These are phyloP conservation scores for Montipora capitata DNA, from an alignment of 92 coral and sea anemone genomes.

Conservation along the genomic window DNA sequence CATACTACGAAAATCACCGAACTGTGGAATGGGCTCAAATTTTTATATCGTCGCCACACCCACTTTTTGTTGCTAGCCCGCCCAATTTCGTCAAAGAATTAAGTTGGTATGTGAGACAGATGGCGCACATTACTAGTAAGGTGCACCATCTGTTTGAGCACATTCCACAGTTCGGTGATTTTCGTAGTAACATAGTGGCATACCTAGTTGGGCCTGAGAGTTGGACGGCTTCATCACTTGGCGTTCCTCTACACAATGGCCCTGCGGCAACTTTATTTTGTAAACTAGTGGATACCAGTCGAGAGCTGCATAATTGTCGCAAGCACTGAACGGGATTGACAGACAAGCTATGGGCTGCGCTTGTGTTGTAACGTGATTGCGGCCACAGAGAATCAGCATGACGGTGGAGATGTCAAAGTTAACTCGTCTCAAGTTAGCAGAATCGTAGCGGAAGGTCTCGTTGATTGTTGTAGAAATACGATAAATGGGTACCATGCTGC, in stretches of 20 bases:
- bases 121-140: too few species aligned
- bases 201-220: slow-evolving; percentile 23
- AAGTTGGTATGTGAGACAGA: too few species aligned
- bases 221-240: neutral
- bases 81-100: too few species aligned
- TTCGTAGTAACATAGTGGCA: neutral
- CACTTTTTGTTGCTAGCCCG: too few species aligned
- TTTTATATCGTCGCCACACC: too few species aligned
- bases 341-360: slow-evolving; percentile 83
- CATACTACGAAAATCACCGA: too few species aligned
- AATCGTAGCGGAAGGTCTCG: slow-evolving; percentile 80
- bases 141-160: too few species aligned
- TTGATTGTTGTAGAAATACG: slow-evolving; percentile 78
- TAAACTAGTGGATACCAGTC: slow-evolving; percentile 82
- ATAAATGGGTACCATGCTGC: slow-evolving; percentile 63
- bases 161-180: too few species aligned
- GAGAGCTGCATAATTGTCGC: slow-evolving; percentile 57
- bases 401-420: slow-evolving; percentile 72
- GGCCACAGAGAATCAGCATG: slow-evolving; percentile 83
- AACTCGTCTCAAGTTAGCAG: slow-evolving; percentile 71
- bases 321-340: slow-evolving; percentile 81
- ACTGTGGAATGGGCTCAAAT: too few species aligned
- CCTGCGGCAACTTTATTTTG: slow-evolving; percentile 49
- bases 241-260: slow-evolving; percentile 20
- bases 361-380: slow-evolving; percentile 81